phyloP scores from a whole-genome alignment of 2,888 invertebrate genomes.

The Drosophila anomalata region DNA sequence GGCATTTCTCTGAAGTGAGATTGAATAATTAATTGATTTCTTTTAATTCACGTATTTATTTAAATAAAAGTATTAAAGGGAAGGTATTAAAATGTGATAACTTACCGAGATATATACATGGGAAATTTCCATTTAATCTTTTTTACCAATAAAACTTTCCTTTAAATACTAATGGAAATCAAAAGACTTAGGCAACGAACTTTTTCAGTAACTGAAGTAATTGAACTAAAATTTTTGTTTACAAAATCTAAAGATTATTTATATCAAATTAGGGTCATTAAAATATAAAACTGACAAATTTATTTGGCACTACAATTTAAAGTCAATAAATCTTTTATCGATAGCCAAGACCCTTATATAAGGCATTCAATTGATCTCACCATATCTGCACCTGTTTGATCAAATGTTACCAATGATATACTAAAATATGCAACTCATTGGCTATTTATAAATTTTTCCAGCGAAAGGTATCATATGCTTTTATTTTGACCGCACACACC shows the following conservation, averaged over 20 bases:
- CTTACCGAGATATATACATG: too few species aligned
- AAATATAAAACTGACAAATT: conserved; percentile 7
- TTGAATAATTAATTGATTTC: neutral
- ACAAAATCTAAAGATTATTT: neutral
- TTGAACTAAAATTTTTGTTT: neutral
- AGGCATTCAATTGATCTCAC: conserved; percentile 17
- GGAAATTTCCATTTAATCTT: too few species aligned
- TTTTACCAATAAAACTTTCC: neutral
- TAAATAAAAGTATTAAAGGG: neutral
- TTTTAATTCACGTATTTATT: neutral
- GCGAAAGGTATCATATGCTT: conserved; percentile 19
- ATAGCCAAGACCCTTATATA: conserved; percentile 14
- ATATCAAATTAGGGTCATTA: neutral
- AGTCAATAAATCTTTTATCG: conserved; percentile 13
- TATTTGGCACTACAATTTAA: neutral
- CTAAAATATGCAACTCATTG: conserved; percentile 33
- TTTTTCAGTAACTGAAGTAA: neutral
- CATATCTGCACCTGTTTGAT: conserved; percentile 28
- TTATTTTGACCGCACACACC: neutral
- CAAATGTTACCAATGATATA: conserved; percentile 9
- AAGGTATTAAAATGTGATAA: neutral
- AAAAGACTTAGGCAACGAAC: conserved; percentile 41
- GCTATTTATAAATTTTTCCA: conserved; percentile 13
- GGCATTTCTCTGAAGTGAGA: neutral
- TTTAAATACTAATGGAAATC: conserved; percentile 1